Evolutionary conservation across 2,888 invertebrate genomes (phyloP), one percentile per base, ranked within the genome.

Genomic region (Malthinus seriepunctatus): DNA sequence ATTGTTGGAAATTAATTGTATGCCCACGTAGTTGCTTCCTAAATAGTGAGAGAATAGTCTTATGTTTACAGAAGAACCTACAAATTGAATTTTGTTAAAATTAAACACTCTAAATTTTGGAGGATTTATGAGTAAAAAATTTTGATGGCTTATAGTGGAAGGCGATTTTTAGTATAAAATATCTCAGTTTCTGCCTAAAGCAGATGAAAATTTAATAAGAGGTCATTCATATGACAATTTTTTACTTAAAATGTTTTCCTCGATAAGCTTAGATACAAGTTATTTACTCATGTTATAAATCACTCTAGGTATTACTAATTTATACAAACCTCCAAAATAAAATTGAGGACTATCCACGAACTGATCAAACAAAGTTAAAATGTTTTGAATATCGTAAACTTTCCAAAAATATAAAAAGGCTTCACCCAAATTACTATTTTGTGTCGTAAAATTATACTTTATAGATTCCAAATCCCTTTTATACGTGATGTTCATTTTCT

Each of bases 361-460:
- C 45, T 72, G 63, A 39, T 72, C 69, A 6, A 42, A 54, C 53
- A 69, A 69, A 11, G 47, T 49, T 31, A 76, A 60, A 11, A 74
- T 39, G n/a, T 68, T 63, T 3, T 62, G 51, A 42, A 75, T 62
- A 34, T 74, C 67, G 7, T 65, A 57, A 15, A 78, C 69, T 60
- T 68, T 69, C 78, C 78, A 78, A 53, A 69, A 76, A 60, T 76
- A 77, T 42, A 67, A 63, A 63, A 71, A 77, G 10, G 68, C 67
- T 44, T 69, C 70, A 37, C 70, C 72, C 15, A 68, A 63, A 50
- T 66, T 66, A 11, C 67, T 69, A 39, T 67, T 69, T 35, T 68
- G 64, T 32, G 74, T 63, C 2, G 75, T 74, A 52, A 72, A 66
- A 48, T 77, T 77, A 31, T 68, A 65, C 39, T 67, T 64, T 4